phyloP scores from a whole-genome alignment of 2,113 vertebrate species.

The Galemys pyrenaicus region DNA sequence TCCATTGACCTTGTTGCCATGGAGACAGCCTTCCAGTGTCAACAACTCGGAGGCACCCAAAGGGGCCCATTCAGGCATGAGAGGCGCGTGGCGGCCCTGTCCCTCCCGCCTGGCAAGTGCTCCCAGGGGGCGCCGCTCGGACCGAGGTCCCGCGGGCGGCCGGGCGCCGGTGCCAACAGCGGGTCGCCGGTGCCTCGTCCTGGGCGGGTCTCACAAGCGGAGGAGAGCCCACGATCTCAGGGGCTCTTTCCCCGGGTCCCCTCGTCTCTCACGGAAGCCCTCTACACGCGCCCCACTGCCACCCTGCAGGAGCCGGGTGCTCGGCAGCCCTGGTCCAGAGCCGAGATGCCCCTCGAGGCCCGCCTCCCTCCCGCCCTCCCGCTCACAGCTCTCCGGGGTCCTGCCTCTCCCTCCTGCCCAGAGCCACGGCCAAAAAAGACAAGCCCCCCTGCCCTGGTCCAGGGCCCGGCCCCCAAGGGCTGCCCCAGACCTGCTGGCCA shows the following conservation, averaged over 20 bases:
- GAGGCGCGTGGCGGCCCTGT: rapidly evolving
- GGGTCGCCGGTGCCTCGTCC: no score
- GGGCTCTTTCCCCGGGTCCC: not conserved
- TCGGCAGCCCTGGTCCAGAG: no score
- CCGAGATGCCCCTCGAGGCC: not conserved
- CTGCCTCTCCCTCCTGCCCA: no score
- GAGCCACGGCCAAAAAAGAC: rapidly evolving
- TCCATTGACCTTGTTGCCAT: conserved; percentile 81
- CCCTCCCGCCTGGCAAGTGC: no score
- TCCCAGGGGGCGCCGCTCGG: not conserved
- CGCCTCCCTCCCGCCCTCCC: no score
- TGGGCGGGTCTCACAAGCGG: no score
- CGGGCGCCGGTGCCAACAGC: no score
- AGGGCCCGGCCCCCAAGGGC: rapidly evolving
- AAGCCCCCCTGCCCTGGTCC: not conserved
- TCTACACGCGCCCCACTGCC: rapidly evolving
- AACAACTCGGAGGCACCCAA: conserved; percentile 57
- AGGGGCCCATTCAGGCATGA: not conserved
- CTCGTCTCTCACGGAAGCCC: not conserved
- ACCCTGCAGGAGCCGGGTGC: no score
- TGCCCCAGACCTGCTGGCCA: not conserved
- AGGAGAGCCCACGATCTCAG: not conserved
- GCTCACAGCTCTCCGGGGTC: not conserved
- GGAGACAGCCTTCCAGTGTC: conserved; percentile 78
- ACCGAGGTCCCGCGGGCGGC: not conserved